These are phyloP conservation scores for Oceanites oceanicus DNA, from an alignment of 2,113 vertebrate genomes.

Conservation along the genomic window DNA sequence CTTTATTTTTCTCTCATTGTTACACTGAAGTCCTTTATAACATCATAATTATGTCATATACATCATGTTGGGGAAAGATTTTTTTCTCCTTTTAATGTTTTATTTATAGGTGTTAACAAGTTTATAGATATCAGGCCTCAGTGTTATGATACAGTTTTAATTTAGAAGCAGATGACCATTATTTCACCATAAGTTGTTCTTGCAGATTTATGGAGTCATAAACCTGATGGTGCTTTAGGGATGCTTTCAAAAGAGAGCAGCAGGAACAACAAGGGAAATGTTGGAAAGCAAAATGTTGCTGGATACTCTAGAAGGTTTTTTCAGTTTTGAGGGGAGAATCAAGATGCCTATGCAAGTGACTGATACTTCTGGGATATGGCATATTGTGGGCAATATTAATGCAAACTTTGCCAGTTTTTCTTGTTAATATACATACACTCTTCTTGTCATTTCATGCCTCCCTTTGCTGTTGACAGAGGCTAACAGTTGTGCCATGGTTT, in stretches of 20 bases:
- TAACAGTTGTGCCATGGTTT: background rate
- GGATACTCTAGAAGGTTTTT: background rate
- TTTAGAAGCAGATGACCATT: constrained; percentile 63
- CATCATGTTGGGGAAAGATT: background rate
- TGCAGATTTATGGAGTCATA: constrained; percentile 65
- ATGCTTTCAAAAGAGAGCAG: constrained; percentile 18
- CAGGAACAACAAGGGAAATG: background rate
- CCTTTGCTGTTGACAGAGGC: background rate
- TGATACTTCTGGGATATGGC: background rate
- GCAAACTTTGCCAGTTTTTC: background rate
- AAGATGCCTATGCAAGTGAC: background rate
- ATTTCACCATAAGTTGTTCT: constrained; percentile 50
- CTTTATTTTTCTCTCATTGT: background rate
- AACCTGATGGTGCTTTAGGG: constrained; percentile 43
- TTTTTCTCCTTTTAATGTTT: constrained; percentile 31
- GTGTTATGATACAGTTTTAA: constrained; percentile 44
- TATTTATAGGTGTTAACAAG: constrained; percentile 1
- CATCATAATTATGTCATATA: background rate
- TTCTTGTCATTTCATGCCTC: background rate
- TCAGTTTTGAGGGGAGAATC: background rate
- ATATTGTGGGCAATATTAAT: background rate
- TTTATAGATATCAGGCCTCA: constrained; percentile 20
- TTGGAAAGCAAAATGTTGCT: background rate
- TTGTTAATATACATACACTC: background rate
- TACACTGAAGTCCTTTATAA: background rate